Conservation (phyloP, 2,888 invertebrate genomes). For the Rotaria magnacalcarata region DNA sequence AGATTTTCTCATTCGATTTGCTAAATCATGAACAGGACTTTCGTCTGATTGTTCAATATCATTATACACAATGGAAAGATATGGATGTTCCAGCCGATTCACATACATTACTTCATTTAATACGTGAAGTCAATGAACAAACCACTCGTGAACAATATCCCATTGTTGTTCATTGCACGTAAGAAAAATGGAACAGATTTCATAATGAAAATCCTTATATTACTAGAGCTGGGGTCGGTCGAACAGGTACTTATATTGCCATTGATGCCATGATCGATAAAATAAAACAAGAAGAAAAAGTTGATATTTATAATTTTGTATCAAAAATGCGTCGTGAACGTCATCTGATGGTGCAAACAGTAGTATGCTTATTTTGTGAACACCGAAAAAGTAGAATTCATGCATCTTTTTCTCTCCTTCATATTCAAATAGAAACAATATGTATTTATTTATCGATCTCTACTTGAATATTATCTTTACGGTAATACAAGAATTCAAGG, state of each 20-base stretch:
- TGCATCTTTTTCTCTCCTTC: neutral
- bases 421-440: conserved; percentile 2
- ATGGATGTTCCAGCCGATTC: conserved; percentile 19
- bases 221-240: neutral
- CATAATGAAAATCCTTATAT: too few species aligned
- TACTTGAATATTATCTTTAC: conserved; percentile 21
- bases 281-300: neutral
- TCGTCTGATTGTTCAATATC: conserved; percentile 20
- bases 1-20: neutral
- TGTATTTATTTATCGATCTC: conserved; percentile 21
- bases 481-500: conserved; percentile 7
- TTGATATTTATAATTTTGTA: conserved; percentile 31
- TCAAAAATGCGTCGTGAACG: conserved; percentile 14
- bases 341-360: conserved; percentile 25
- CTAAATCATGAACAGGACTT: neutral
- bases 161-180: conserved; percentile 37
- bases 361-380: neutral
- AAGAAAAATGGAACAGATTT: too few species aligned
- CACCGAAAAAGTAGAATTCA: neutral
- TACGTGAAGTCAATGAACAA: neutral
- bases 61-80: conserved; percentile 29
- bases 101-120: conserved; percentile 30
- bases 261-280: conserved; percentile 26
- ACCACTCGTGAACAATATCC: neutral
- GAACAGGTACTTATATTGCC: conserved; percentile 16